Conservation (phyloP, 2,888 invertebrate genomes). For the Drosophila vallismaia region DNA sequence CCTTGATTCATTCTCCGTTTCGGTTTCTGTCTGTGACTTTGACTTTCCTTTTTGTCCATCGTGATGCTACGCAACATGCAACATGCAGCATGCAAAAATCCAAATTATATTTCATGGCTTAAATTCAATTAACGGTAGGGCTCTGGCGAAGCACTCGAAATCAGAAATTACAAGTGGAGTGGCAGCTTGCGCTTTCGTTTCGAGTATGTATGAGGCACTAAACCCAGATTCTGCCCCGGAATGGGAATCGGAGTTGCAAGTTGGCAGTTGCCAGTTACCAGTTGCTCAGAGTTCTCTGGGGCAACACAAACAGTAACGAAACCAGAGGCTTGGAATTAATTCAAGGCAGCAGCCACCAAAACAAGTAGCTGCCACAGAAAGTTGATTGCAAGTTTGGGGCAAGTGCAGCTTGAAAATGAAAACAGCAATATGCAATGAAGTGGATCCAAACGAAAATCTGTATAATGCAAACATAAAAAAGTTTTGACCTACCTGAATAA, state of each 20-base stretch:
- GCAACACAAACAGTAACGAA: constrained; percentile 16
- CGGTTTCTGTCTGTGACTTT: constrained; percentile 37
- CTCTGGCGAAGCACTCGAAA: constrained; percentile 41
- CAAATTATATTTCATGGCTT: constrained; percentile 74
- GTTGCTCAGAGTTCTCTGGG: constrained; percentile 20
- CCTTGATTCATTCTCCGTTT: constrained; percentile 16
- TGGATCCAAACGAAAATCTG: constrained; percentile 7
- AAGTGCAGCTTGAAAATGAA: constrained; percentile 50
- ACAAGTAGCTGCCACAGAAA: constrained; percentile 54
- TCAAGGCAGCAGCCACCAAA: constrained; percentile 30
- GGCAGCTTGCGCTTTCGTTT: constrained; percentile 52
- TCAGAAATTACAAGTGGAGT: constrained; percentile 29
- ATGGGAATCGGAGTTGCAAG: not conserved
- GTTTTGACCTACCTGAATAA: not conserved
- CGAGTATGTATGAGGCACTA: constrained; percentile 27
- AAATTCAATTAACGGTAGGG: constrained; percentile 70
- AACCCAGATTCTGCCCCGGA: constrained; percentile 9
- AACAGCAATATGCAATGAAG: constrained; percentile 25
- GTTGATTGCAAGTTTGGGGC: constrained; percentile 71
- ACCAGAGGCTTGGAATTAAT: constrained; percentile 53
- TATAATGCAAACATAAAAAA: not conserved
- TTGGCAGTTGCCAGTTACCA: too few relatives aligned
- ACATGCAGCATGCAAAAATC: constrained; percentile 72
- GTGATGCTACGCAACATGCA: constrained; percentile 57
- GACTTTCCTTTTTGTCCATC: constrained; percentile 15